Evolutionary conservation across 2,797 vertebrate genomes (phyloP).

Genomic region (Oceanodroma leucorhoa): DNA sequence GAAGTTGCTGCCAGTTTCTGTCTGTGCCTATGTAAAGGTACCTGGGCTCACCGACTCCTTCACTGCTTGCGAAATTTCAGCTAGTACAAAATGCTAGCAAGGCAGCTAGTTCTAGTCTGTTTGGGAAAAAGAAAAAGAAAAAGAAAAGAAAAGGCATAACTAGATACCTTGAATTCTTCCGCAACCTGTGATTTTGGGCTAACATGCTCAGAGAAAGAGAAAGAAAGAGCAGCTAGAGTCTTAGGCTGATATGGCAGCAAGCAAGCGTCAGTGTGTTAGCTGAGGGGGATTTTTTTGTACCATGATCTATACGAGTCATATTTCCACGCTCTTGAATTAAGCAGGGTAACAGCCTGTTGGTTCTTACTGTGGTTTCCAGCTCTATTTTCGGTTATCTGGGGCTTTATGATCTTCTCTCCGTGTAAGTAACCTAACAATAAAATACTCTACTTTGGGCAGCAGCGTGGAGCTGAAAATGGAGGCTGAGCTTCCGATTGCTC

Average conservation of each 20-base stretch:
- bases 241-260: neutral
- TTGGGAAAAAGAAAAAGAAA: rapidly evolving
- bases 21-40: neutral
- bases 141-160: too few species aligned
- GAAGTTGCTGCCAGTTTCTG: neutral
- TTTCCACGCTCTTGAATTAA: neutral
- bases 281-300: neutral
- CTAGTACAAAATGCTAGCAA: neutral
- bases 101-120: neutral
- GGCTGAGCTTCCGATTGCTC: neutral
- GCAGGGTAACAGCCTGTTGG: neutral
- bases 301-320: rapidly evolving
- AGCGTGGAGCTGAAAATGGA: neutral
- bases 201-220: neutral
- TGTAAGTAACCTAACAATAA: neutral
- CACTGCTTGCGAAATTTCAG: neutral
- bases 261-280: neutral
- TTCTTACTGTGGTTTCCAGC: neutral
- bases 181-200: neutral
- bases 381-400: neutral
- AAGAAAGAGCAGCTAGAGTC: neutral
- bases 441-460: neutral
- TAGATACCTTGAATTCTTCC: neutral
- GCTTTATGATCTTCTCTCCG: neutral
- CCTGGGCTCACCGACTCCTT: neutral